A percentile compares a stretch with the other conserved stretches of the same genome.
These are phyloP conservation scores for Heterochromis multidens DNA, from an alignment of 2,113 vertebrate genomes.

Conservation along the genomic window DNA sequence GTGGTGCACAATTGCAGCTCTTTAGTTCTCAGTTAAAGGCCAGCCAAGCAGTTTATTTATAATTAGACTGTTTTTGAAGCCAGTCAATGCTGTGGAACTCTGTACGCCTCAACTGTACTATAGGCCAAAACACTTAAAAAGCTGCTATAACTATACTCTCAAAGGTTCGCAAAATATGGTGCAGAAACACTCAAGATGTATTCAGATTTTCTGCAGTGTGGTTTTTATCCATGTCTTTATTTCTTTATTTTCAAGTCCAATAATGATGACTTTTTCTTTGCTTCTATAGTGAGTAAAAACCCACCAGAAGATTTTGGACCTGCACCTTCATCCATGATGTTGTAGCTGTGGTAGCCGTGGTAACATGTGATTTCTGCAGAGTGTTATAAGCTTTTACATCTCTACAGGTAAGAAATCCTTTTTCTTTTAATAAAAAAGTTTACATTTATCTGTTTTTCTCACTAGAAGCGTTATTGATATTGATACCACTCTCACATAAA, in stretches of 20 bases:
- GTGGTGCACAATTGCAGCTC: neutral
- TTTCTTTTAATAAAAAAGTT: neutral
- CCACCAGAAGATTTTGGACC: slow-evolving; percentile 19
- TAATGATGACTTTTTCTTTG: neutral
- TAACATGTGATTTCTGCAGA: slow-evolving; percentile 64
- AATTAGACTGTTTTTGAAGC: slow-evolving; percentile 3
- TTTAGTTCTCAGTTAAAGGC: neutral
- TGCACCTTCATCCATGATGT: slow-evolving; percentile 24
- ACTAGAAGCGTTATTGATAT: neutral
- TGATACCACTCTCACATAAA: neutral
- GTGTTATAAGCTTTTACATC: slow-evolving; percentile 24
- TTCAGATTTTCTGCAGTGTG: neutral
- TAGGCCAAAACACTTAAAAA: neutral
- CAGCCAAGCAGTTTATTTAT: slow-evolving; percentile 14
- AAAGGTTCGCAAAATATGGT: neutral
- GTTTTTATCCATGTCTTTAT: neutral
- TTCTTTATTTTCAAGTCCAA: neutral
- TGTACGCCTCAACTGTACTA: neutral
- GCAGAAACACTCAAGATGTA: neutral
- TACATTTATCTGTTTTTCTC: neutral
- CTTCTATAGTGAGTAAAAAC: neutral
- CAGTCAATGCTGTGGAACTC: neutral
- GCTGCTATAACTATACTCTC: neutral
- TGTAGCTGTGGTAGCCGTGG: slow-evolving; percentile 1
- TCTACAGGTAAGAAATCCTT: slow-evolving; percentile 47